Base-by-base conservation (phyloP, 2,797 vertebrate species). In the Dromococcyx pavoninus region DNA sequence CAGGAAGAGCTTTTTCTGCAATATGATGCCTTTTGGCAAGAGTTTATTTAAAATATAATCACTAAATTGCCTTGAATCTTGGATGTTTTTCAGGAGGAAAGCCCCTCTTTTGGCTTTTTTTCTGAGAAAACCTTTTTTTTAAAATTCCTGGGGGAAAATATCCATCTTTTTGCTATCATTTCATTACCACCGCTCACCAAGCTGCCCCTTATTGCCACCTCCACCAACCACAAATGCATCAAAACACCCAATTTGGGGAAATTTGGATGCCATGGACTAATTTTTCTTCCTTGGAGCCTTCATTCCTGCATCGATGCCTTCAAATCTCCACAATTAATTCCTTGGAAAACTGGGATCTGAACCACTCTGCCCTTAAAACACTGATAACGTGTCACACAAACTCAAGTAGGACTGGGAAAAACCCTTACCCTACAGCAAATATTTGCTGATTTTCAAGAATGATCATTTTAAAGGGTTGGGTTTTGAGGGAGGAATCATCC, bases 361-460 rank as follows among this genome's bases (percentile, higher is more conserved):
- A 33, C 21, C n/a, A 4, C 8, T 7, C 5, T 0, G 13, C 37
- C 72, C 24, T 43, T 17, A 44, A 61, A 74, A 7, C 27, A 4
- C 10, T 1, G 13, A 5, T 22, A 44, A 69, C 0, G 5, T 0
- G 0, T n/a, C 0, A 4, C 17, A 2, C 7, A 3, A 16, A 24
- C 18, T 16, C 48, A 7, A 0, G 32, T 10, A 13, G 21, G 28
- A 30, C 35, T 44, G 16, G 43, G 8, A 3, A 39, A 62, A 60
- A 33, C 3, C 6, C 8, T 35, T 8, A 32, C 23, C 10, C 37
- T 23, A 27, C 30, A 48, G 28, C 16, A 39, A 54, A 53, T 32
- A 84, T 46, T 72, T 65, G 16, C 43, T 70, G 21, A 2, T 0
- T 13, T 44, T 53, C 23, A 35, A 24, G 21, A 35, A 35, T 24